Percentiles rank a stretch among this genome's conserved stretches.
Conservation (phyloP, 2,113 vertebrate genomes). For the Nymphicus hollandicus region DNA sequence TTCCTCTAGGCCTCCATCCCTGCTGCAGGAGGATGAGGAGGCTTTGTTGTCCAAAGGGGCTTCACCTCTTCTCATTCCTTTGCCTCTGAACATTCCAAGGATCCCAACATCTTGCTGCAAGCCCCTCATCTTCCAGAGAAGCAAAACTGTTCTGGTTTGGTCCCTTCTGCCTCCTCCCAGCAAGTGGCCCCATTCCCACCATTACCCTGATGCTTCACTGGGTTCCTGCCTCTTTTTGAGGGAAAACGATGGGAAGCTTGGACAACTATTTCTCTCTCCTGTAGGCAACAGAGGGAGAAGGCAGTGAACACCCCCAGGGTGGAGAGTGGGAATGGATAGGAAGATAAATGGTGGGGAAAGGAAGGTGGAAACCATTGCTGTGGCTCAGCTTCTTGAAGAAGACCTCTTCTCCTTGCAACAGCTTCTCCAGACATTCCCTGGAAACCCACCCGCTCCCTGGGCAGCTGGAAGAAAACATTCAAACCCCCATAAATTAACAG, state of each 20-base stretch:
- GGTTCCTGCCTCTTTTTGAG: neutral
- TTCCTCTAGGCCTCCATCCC: neutral
- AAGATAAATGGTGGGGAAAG: neutral
- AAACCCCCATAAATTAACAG: rapidly evolving
- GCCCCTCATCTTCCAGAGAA: neutral
- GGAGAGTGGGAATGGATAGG: neutral
- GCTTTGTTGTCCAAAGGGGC: neutral
- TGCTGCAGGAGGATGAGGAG: neutral
- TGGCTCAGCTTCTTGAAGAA: neutral
- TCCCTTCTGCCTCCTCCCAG: neutral
- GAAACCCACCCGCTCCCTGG: rapidly evolving
- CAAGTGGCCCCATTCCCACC: neutral
- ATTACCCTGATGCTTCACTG: neutral
- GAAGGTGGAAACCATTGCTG: rapidly evolving
- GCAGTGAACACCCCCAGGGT: neutral
- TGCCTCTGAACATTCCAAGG: neutral
- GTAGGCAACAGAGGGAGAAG: rapidly evolving
- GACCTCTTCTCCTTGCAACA: neutral
- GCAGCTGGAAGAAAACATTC: neutral
- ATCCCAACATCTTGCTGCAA: neutral
- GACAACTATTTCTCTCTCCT: neutral
- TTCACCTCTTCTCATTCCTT: neutral
- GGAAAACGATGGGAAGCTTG: rapidly evolving
- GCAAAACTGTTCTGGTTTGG: rapidly evolving
- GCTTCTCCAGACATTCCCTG: neutral